These are phyloP conservation scores for Solen grandis DNA, from an alignment of 1,140 invertebrate species.

Conservation along the genomic window DNA sequence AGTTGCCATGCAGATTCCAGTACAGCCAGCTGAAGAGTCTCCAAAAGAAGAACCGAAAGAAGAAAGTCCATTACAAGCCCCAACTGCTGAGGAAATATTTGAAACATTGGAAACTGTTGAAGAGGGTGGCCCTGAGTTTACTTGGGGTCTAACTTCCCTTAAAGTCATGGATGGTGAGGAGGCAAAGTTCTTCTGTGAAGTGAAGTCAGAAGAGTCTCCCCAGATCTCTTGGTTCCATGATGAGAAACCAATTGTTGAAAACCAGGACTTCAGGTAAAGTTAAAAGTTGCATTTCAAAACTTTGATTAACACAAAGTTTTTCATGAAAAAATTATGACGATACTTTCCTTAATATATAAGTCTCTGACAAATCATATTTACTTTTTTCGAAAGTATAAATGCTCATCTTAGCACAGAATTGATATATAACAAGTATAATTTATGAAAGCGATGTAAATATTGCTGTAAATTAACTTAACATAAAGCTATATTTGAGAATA, in stretches of 20 bases:
- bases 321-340: no score
- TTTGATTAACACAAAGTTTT: no score
- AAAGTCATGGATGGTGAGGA: slow-evolving; percentile 96
- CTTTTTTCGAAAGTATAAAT: no score
- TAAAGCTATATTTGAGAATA: no score
- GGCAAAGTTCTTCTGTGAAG: slow-evolving; percentile 85
- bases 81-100: slow-evolving; percentile 64
- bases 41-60: slow-evolving; percentile 25
- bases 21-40: slow-evolving; percentile 29
- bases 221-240: slow-evolving; percentile 84
- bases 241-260: slow-evolving; percentile 87
- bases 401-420: no score
- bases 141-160: slow-evolving; percentile 86
- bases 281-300: no score
- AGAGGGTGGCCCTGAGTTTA: slow-evolving; percentile 88
- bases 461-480: no score
- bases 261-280: slow-evolving; percentile 73
- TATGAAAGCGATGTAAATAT: no score
- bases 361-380: no score
- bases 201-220: slow-evolving; percentile 72
- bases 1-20: slow-evolving; percentile 34
- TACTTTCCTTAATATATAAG: no score
- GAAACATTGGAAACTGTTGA: slow-evolving; percentile 70
- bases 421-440: no score
- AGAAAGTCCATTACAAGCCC: slow-evolving; percentile 31